Percentiles rank a stretch among this genome's conserved stretches.
Evolutionary conservation across 2,797 vertebrate genomes (phyloP).

Genomic region (Helostoma temminkii): DNA sequence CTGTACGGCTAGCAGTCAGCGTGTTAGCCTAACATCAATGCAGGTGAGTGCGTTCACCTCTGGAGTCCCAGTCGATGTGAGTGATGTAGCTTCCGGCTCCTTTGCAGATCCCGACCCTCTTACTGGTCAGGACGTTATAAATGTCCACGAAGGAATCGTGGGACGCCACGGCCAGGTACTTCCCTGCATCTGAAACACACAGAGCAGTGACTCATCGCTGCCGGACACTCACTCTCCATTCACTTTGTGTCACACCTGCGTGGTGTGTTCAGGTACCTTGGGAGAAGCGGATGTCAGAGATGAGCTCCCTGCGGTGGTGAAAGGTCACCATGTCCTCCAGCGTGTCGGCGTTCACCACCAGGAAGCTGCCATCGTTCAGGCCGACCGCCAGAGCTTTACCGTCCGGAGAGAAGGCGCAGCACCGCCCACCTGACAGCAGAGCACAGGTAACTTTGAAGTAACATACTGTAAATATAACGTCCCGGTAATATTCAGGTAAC

Average conservation of each 20-base stretch:
- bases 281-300: constrained; percentile 96
- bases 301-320: constrained; percentile 96
- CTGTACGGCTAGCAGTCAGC: background rate
- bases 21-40: background rate
- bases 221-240: background rate
- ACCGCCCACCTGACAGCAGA: constrained; percentile 89
- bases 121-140: constrained; percentile 96
- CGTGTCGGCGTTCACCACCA: constrained; percentile 96
- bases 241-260: background rate
- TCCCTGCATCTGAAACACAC: constrained; percentile 88
- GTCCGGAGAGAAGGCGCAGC: constrained; percentile 96
- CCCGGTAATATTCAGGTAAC: background rate
- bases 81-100: constrained; percentile 94
- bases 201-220: background rate
- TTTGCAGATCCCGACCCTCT: constrained; percentile 96
- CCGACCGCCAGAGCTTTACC: constrained; percentile 97
- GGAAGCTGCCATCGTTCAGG: constrained; percentile 95
- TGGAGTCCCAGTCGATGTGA: constrained; percentile 96
- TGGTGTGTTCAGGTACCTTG: constrained; percentile 83
- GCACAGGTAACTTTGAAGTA: background rate
- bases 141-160: constrained; percentile 98
- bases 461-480: background rate
- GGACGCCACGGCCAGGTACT: constrained; percentile 96
- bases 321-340: constrained; percentile 98
- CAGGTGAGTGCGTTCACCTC: constrained; percentile 83